Conservation (phyloP, 64 coral and sea anemone genomes). For the Porites australiensis region DNA sequence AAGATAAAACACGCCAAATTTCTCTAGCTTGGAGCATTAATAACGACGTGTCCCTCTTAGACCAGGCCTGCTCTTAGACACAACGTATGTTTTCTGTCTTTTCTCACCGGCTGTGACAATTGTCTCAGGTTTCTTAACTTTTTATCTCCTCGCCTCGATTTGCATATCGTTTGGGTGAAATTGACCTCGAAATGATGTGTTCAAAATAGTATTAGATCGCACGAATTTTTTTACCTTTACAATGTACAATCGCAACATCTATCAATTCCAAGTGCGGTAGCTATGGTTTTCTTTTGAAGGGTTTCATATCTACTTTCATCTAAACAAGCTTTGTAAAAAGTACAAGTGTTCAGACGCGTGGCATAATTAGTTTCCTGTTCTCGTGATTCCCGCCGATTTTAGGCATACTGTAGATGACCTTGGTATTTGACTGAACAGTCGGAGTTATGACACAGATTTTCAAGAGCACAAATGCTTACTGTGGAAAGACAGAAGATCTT, state of each 20-base stretch:
- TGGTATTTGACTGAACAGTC: no score
- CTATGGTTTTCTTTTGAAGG: background rate
- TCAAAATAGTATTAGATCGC: background rate
- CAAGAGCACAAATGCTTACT: no score
- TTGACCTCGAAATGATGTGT: background rate
- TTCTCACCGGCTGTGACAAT: background rate
- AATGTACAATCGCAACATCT: background rate
- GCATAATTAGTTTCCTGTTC: background rate
- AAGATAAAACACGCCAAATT: background rate
- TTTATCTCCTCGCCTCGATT: background rate
- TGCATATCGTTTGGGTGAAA: background rate
- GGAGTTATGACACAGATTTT: no score
- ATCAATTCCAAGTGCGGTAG: background rate
- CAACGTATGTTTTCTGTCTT: background rate
- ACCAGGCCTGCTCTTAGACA: no score
- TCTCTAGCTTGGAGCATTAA: background rate
- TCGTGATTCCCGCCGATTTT: no score
- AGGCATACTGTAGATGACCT: no score
- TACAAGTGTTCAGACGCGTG: background rate
- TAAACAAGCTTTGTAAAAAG: background rate
- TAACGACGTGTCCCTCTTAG: no score
- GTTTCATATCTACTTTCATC: background rate
- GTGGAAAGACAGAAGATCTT: no score
- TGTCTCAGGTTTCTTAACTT: background rate
- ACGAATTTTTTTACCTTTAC: background rate